Evolutionary conservation across 2,888 invertebrate genomes (phyloP), one percentile per base, ranked within the genome.

Genomic region (Tiliacea citrago): DNA sequence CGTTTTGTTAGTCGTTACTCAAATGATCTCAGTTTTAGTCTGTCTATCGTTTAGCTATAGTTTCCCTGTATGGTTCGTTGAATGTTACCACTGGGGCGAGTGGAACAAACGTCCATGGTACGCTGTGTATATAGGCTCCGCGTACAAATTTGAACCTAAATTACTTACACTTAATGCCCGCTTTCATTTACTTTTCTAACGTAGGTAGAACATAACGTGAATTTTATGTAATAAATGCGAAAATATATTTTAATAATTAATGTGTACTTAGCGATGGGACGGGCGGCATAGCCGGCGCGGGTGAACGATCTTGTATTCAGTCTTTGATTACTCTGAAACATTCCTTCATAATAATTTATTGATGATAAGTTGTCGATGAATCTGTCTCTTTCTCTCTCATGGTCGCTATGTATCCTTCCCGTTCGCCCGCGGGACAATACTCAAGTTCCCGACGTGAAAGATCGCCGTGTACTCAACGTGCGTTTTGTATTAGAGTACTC

Each of bases 161-260:
- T 93, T 93, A 94, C 94, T 91, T 94, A 94, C 91, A 92, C 93
- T 90, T 93, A 92, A 94, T 90, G 91, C 95, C 96, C 93, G 96
- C 96, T 96, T 96, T 95, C 94, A 85, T 94, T 94, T 94, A 90
- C 91, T 96, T 96, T 96, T 95, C 94, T 95, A 95, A 95, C 92
- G 93, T 96, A 96, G 95, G 94, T 96, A 96, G 96, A 95, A 93
- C 95, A 94, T 96, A 96, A 96, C 96, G 95, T 96, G 95, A 96
- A 96, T 96, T 96, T 96, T 96, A 95, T 96, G 95, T 96, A 96
- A 96, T 96, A 95, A 96, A 96, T 95, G 96, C 96, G 95, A 94
- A 95, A 94, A 96, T 96, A 96, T 96, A 96, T 96, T 96, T 96
- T 96, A 96, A 96, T 96, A 96, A 96, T 96, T 95, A 96, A 94